Evolutionary conservation across 2,888 invertebrate genomes (phyloP).

Genomic region (Helicoverpa assulta): DNA sequence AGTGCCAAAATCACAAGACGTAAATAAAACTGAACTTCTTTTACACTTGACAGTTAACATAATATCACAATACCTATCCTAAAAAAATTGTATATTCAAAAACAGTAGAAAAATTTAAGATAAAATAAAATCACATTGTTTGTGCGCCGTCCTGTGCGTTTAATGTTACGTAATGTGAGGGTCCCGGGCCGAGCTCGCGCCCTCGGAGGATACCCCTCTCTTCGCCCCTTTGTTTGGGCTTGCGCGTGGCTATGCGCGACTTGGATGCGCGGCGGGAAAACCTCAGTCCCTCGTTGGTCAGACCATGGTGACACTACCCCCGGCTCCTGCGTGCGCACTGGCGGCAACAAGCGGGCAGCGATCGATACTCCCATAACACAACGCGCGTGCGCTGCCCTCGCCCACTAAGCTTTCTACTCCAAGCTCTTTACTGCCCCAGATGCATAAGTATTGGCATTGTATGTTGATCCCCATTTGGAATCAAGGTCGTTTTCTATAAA

Average conservation of each 20-base stretch:
- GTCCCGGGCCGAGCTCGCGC: slow-evolving; percentile 78
- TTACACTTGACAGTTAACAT: slow-evolving; percentile 80
- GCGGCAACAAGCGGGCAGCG: slow-evolving; percentile 40
- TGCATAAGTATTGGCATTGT: slow-evolving; percentile 67
- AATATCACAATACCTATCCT: slow-evolving; percentile 87
- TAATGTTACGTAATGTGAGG: slow-evolving; percentile 89
- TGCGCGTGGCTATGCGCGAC: slow-evolving; percentile 65
- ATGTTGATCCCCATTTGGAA: slow-evolving; percentile 65
- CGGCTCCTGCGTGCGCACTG: slow-evolving; percentile 50
- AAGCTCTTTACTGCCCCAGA: slow-evolving; percentile 73
- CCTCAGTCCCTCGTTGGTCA: slow-evolving; percentile 45
- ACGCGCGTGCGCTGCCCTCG: slow-evolving; percentile 65
- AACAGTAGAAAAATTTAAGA: slow-evolving; percentile 85
- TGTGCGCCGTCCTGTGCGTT: slow-evolving; percentile 90
- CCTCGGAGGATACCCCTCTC: slow-evolving; percentile 70
- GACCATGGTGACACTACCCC: slow-evolving; percentile 11
- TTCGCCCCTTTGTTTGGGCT: slow-evolving; percentile 67
- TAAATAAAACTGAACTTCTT: slow-evolving; percentile 73
- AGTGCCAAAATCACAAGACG: slow-evolving; percentile 77
- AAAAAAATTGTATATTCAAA: slow-evolving; percentile 87
- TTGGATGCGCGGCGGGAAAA: slow-evolving; percentile 66
- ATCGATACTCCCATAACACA: slow-evolving; percentile 63
- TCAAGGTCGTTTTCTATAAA: slow-evolving; percentile 70
- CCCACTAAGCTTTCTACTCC: slow-evolving; percentile 61
- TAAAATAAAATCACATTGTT: slow-evolving; percentile 89